Evolutionary conservation across 1,140 invertebrate genomes (phyloP), one percentile per base, ranked within the genome.

Genomic region (Apis florea): DNA sequence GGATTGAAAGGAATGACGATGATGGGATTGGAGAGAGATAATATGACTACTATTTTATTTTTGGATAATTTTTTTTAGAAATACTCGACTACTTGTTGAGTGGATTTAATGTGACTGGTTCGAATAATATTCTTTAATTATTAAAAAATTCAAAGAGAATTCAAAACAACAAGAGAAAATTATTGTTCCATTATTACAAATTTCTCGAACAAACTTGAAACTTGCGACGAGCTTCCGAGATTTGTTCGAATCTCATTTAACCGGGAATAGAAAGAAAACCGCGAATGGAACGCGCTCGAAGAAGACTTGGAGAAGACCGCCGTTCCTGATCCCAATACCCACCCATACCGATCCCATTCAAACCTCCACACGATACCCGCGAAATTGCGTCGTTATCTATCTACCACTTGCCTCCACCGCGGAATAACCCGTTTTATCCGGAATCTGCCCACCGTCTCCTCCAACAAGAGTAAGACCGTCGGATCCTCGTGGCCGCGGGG

Each of bases 361-460:
- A 40, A 58, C n/a, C 53, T 75, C 40, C 49, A 64, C 68, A 77
- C 80, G 74, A 79, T 82, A 54, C 31, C 67, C 51, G 26, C 49
- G 24, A 61, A 79, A 88, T 90, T 85, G 70, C 74, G 19, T 86
- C 74, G 63, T 72, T 85, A 76, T 86, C 81, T 53, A 78, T 26
- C 78, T n/a, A 40, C 64, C 68, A 69, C 67, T 64, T 72, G 54
- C 59, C 63, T 66, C 4, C 11, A 26, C 59, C 70, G 31, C 70
- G 69, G 64, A 49, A 73, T 70, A 47, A 51, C 31, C 64, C 78
- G 69, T n/a, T 79, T 73, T 56, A 73, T 63, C 68, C 9, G 47
- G 68, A 26, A 64, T 53, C 67, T 76, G 58, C 11, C 21, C 24
- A 21, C 51, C 71, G 56, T 73, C 59, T n/a, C 66, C 15, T 54